A percentile compares a stretch with the other conserved stretches of the same genome.
Evolutionary conservation across 2,797 vertebrate genomes (phyloP).

Genomic region (Moxostoma hubbsi): DNA sequence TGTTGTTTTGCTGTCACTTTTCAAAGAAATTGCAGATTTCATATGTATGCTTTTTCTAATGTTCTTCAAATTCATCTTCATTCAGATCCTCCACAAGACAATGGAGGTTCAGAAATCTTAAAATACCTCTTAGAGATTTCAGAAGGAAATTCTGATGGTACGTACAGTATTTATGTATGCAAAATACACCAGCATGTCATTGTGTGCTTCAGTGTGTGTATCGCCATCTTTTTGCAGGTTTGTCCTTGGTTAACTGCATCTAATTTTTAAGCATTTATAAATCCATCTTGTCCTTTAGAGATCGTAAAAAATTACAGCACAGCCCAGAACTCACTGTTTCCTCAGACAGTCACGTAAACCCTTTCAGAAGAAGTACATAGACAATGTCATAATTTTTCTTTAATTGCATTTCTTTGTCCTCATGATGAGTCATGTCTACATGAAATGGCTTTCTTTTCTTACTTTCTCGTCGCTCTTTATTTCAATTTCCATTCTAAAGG

Average conservation of each 20-base stretch:
- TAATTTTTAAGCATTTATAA: background rate
- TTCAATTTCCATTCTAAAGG: too few relatives aligned
- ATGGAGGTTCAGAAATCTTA: slow-evolving; percentile 92
- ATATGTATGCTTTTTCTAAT: slow-evolving; percentile 10
- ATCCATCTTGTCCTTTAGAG: background rate
- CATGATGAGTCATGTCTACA: background rate
- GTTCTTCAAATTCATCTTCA: background rate
- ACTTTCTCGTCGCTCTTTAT: background rate
- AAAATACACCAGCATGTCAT: too few relatives aligned
- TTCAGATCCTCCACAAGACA: slow-evolving; percentile 90
- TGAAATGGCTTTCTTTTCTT: background rate
- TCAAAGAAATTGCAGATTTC: background rate
- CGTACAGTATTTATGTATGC: slow-evolving; percentile 1
- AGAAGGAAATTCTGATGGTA: slow-evolving; percentile 92
- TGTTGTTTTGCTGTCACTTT: background rate
- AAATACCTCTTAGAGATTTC: slow-evolving; percentile 94
- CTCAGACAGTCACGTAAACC: background rate
- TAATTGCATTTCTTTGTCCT: background rate
- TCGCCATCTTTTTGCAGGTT: slow-evolving; percentile 16
- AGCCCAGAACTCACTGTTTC: background rate
- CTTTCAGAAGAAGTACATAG: background rate
- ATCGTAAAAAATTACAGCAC: background rate
- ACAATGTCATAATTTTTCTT: background rate
- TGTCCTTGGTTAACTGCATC: slow-evolving; percentile 9
- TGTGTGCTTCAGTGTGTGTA: too few relatives aligned